These are phyloP conservation scores for Hoplostethus atlanticus DNA, from an alignment of 2,797 vertebrate species.

Conservation along the genomic window DNA sequence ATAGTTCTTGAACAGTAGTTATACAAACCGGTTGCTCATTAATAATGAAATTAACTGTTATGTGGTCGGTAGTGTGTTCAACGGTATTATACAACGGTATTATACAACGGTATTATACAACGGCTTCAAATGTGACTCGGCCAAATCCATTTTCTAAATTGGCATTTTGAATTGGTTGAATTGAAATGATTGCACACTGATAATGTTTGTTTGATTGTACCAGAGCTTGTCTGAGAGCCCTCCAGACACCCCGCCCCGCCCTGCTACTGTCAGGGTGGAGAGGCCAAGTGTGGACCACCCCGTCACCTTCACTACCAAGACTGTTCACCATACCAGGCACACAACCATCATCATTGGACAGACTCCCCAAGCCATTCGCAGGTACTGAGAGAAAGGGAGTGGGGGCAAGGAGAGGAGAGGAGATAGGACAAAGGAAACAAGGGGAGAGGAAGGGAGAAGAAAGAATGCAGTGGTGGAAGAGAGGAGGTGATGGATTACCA, in stretches of 20 bases:
- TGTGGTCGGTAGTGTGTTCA: too few species aligned
- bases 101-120: too few species aligned
- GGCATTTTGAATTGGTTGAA: not conserved
- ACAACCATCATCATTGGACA: constrained; percentile 88
- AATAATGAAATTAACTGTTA: not conserved
- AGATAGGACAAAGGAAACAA: not conserved
- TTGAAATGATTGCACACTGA: not conserved
- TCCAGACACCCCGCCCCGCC: constrained; percentile 27
- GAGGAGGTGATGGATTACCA: constrained; percentile 20
- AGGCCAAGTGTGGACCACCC: constrained; percentile 75
- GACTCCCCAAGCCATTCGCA: constrained; percentile 89
- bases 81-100: too few species aligned
- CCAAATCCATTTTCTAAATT: too few species aligned
- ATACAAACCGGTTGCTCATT: not conserved
- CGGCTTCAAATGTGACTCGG: too few species aligned
- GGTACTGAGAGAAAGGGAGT: constrained; percentile 76
- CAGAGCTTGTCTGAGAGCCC: constrained; percentile 64
- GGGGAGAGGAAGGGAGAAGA: constrained; percentile 8
- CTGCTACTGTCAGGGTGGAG: constrained; percentile 21
- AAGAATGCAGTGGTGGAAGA: not conserved
- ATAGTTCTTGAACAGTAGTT: not conserved
- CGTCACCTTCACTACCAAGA: constrained; percentile 84
- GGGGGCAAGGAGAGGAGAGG: constrained; percentile 20
- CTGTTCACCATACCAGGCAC: constrained; percentile 74
- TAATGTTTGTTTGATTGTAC: constrained; percentile 26